Base-by-base conservation (phyloP, 2,113 vertebrate genomes). In the Salvelinus namaycush region DNA sequence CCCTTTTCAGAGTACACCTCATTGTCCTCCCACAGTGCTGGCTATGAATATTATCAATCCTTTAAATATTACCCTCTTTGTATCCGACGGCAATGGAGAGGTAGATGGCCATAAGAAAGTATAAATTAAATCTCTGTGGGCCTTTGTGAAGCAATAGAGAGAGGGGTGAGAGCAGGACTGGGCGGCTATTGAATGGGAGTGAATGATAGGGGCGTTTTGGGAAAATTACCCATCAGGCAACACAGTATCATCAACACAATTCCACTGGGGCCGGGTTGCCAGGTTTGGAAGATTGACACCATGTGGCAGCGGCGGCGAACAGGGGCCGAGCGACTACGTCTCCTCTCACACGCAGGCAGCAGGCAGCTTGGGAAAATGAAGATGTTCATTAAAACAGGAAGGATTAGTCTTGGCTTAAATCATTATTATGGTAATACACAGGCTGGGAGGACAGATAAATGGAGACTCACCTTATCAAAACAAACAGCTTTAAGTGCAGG, bases 401-500 rank as follows among this genome's bases (percentile, higher is more conserved):
- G 95, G 95, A 96, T 96, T 96, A 96, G 94, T 59, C 51, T 94
- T 93, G 72, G 94, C 94, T 95, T 95, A 95, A 95, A 95, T 96
- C 94, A 95, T 92, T 95, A 88, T 94, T 96, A 94, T 96, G 95
- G 95, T 96, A 96, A 96, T 96, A 95, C 94, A 93, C 93, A 92
- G 93, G 94, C 95, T 96, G 95, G 92, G 84, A 92, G 93, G 93
- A 92, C 92, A 94, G 95, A 96, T 96, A 96, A 95, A 95, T 92
- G 91, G 90, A 81, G 90, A 88, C 84, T 94, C 87, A 95, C 93
- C 94, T 96, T 96, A 96, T 96, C 95, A 94, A 93, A 88, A 83
- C 86, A 84, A 94, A 93, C 95, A 96, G 95, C 95, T 96, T 95
- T 85, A 90, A 89, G 81, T 92, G 89, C 93, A 94, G 93, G 93